A percentile compares a stretch with the other conserved stretches of the same genome.
Conservation (phyloP, 2,888 invertebrate genomes). For the Tachystola acroxantha region DNA sequence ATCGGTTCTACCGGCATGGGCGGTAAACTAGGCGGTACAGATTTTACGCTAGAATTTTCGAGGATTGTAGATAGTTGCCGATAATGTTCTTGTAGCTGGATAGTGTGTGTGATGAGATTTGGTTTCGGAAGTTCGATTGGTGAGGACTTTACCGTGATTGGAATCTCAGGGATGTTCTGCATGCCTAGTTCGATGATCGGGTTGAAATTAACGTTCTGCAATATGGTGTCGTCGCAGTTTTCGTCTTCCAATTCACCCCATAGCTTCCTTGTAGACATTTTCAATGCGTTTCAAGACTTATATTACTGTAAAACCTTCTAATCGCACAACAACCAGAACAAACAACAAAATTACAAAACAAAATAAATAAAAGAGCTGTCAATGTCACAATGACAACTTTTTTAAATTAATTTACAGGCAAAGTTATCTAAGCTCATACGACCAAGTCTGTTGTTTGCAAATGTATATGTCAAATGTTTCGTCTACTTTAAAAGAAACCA, state of each 20-base stretch:
- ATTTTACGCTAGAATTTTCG: conserved; percentile 48
- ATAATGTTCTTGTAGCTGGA: conserved; percentile 57
- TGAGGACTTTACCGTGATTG: conserved; percentile 63
- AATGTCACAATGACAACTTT: not conserved
- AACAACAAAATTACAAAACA: not conserved
- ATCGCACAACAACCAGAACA: not conserved
- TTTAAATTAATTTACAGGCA: no score
- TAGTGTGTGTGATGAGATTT: conserved; percentile 67
- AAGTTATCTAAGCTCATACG: no score
- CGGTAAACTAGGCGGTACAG: conserved; percentile 42
- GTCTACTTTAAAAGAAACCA: no score
- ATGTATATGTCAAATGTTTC: no score
- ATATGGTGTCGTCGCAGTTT: conserved; percentile 44
- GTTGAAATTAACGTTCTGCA: conserved; percentile 67
- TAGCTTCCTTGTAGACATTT: conserved; percentile 45
- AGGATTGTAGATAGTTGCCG: conserved; percentile 53
- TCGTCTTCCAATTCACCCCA: conserved; percentile 68
- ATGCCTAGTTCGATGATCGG: conserved; percentile 71
- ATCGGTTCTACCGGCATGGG: conserved; percentile 49
- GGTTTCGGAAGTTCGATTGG: conserved; percentile 63
- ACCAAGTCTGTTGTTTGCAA: no score
- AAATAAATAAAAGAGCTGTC: not conserved
- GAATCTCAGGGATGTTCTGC: conserved; percentile 72
- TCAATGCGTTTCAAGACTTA: no score
- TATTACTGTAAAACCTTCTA: not conserved